Evolutionary conservation across 2,113 vertebrate species (phyloP).

Genomic region (Platichthys stellatus): DNA sequence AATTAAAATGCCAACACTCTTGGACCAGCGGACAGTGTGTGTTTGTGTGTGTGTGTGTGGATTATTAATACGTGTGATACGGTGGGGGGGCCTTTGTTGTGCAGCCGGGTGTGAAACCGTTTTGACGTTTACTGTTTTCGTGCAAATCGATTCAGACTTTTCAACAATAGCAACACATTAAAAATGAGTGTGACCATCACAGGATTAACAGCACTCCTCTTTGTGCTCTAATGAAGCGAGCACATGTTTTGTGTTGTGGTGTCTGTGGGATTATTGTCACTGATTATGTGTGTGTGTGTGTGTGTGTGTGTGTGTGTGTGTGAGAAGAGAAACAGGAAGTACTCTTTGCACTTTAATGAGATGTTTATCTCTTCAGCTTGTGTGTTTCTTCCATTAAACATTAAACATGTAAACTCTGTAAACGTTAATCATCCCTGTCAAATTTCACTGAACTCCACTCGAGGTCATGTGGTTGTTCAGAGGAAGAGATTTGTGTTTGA

Average conservation of each 20-base stretch:
- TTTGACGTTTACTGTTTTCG: background rate
- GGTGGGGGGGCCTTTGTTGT: background rate
- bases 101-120: background rate
- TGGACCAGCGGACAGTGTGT: background rate
- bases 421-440: too few relatives aligned
- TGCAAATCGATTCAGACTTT: conserved; percentile 7
- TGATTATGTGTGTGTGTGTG: background rate
- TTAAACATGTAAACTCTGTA: background rate
- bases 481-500: background rate
- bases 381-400: background rate
- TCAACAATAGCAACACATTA: background rate
- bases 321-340: background rate
- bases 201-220: background rate
- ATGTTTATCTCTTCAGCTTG: background rate
- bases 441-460: background rate
- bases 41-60: background rate
- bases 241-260: background rate
- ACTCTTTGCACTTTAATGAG: conserved; percentile 12
- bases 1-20: conserved; percentile 11
- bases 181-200: background rate
- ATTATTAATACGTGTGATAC: too few relatives aligned
- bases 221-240: conserved; percentile 27
- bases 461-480: background rate
- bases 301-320: too few relatives aligned
- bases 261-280: background rate